phyloP scores from a whole-genome alignment of 2,888 invertebrate genomes.

The Gari tellinella region DNA sequence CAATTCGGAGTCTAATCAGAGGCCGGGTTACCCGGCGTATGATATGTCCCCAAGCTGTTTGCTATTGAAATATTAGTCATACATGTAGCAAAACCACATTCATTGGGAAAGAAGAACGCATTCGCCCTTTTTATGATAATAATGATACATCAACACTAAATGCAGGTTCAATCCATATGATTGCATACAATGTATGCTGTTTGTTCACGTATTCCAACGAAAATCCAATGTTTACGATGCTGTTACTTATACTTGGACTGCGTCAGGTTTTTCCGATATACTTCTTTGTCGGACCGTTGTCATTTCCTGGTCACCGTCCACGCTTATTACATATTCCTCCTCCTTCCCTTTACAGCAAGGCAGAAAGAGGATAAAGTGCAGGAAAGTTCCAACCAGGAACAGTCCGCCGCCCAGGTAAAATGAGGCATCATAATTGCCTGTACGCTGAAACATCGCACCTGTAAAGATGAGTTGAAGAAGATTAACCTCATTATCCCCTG shows the following conservation, averaged over 20 bases:
- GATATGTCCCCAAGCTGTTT: too few species aligned
- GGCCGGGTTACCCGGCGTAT: too few species aligned
- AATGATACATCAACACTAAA: too few species aligned
- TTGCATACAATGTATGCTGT: too few species aligned
- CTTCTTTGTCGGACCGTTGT: neutral
- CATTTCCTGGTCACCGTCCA: conserved; percentile 19
- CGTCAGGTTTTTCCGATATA: neutral
- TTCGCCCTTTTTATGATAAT: too few species aligned
- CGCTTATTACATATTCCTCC: conserved; percentile 1
- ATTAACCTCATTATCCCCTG: too few species aligned
- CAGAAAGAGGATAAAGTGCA: conserved; percentile 87
- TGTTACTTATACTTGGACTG: conserved; percentile 1
- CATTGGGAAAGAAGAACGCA: too few species aligned
- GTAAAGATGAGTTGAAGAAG: conserved; percentile 85
- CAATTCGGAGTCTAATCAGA: too few species aligned
- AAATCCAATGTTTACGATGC: neutral
- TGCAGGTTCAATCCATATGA: too few species aligned
- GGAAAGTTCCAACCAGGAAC: conserved; percentile 92
- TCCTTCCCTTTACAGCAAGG: conserved; percentile 69
- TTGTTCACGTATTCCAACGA: too few species aligned
- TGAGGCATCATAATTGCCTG: conserved; percentile 93
- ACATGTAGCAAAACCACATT: too few species aligned
- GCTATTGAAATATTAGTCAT: too few species aligned
- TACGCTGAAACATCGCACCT: conserved; percentile 95
- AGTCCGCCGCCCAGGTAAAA: conserved; percentile 97